A percentile compares a stretch with the other conserved stretches of the same genome.
phyloP scores from a whole-genome alignment of 2,888 invertebrate species.

The Cantharis rufa region DNA sequence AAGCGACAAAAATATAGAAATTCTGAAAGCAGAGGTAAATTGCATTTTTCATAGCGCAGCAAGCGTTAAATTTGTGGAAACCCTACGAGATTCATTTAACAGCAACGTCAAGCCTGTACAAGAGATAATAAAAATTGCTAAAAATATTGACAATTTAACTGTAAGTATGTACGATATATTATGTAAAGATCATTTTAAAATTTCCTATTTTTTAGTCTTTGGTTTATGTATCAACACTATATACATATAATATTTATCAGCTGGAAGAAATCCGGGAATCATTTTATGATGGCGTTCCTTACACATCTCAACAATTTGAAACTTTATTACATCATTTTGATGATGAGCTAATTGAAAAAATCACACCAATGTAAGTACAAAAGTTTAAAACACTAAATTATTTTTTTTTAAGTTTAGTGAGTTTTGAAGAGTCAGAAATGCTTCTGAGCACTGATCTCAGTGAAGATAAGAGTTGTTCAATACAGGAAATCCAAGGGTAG shows the following conservation, averaged over 20 bases:
- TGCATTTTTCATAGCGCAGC: conserved; percentile 58
- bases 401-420: no score
- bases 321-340: neutral
- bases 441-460: no score
- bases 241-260: conserved; percentile 33
- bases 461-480: no score
- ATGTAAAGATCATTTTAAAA: no score
- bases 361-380: neutral
- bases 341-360: neutral
- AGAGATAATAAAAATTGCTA: conserved; percentile 56
- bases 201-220: conserved; percentile 44
- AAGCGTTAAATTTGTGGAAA: conserved; percentile 60
- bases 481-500: no score
- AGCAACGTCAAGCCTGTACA: conserved; percentile 59
- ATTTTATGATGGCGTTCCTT: conserved; percentile 53
- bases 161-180: conserved; percentile 49
- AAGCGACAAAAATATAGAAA: conserved; percentile 55
- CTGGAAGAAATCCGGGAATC: conserved; percentile 39
- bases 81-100: conserved; percentile 54
- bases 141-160: conserved; percentile 62
- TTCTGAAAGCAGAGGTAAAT: conserved; percentile 56
- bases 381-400: no score
- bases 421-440: no score
- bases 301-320: neutral
- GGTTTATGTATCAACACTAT: conserved; percentile 44